Evolutionary conservation across 2,888 invertebrate species (phyloP).

Genomic region (Cistogaster globosa): DNA sequence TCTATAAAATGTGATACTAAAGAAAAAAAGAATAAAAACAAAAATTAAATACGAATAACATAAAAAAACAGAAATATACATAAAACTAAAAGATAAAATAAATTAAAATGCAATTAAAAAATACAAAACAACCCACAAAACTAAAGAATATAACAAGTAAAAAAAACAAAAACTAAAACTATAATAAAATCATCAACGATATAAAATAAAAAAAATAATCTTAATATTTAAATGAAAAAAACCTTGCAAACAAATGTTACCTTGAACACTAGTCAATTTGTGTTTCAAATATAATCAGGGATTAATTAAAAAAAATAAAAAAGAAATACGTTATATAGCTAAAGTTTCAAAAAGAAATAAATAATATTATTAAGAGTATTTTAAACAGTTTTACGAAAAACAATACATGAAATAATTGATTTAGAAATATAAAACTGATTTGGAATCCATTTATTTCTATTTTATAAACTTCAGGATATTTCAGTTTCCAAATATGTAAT

Average conservation of each 20-base stretch:
- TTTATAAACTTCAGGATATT: neutral
- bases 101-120: neutral
- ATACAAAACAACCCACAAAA: slow-evolving; percentile 25
- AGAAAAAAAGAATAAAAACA: slow-evolving; percentile 25
- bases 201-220: neutral
- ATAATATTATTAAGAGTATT: neutral
- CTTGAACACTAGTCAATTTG: slow-evolving; percentile 71
- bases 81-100: slow-evolving; percentile 1
- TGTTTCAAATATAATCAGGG: slow-evolving; percentile 71
- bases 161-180: neutral
- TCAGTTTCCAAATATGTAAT: no score
- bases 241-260: slow-evolving; percentile 65
- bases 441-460: neutral
- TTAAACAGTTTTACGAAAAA: neutral
- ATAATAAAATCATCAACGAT: no score
- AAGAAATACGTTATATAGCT: no score
- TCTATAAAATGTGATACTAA: slow-evolving; percentile 79
- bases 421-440: neutral
- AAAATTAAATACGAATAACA: slow-evolving; percentile 40
- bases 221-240: neutral
- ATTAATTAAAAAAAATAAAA: slow-evolving; percentile 70
- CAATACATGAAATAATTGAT: neutral
- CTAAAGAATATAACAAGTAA: slow-evolving; percentile 3
- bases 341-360: neutral
- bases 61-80: slow-evolving; percentile 10